Evolutionary conservation across 2,888 invertebrate genomes (phyloP).

Genomic region (Tuberolachnus salignus): DNA sequence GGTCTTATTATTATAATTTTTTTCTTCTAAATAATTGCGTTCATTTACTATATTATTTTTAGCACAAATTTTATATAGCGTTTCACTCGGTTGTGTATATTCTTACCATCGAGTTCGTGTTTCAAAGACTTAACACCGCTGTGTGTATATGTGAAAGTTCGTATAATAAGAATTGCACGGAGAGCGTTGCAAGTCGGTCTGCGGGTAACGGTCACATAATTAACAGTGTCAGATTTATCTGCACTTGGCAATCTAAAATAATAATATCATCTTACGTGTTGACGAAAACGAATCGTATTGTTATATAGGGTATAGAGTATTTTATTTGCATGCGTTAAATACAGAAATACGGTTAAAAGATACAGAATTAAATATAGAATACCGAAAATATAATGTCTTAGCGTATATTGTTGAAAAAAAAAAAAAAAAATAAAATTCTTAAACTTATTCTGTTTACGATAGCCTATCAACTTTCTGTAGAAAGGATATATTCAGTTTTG

Average conservation of each 20-base stretch:
- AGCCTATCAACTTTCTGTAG: no score
- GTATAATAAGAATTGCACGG: constrained; percentile 13
- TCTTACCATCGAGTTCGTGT: constrained; percentile 23
- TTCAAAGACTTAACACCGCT: constrained; percentile 20
- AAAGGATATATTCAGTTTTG: no score
- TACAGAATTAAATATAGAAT: no score
- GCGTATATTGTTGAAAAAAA: no score
- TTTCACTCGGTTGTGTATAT: constrained; percentile 36
- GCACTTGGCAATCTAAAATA: background rate
- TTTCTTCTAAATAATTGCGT: constrained; percentile 26
- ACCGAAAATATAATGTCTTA: no score
- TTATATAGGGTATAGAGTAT: no score
- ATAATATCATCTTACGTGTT: background rate
- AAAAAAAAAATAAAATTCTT: no score
- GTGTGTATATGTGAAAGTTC: constrained; percentile 46
- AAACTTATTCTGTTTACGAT: no score
- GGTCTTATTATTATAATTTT: constrained; percentile 20
- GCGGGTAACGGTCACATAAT: constrained; percentile 20
- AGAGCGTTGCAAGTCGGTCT: constrained; percentile 2
- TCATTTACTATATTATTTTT: constrained; percentile 32
- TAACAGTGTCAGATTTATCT: constrained; percentile 19
- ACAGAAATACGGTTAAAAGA: no score
- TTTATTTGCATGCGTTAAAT: no score
- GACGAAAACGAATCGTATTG: constrained; percentile 19
- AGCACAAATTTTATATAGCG: constrained; percentile 6